phyloP scores from a whole-genome alignment of 1,140 invertebrate genomes.

The Matsumurasca onukii region DNA sequence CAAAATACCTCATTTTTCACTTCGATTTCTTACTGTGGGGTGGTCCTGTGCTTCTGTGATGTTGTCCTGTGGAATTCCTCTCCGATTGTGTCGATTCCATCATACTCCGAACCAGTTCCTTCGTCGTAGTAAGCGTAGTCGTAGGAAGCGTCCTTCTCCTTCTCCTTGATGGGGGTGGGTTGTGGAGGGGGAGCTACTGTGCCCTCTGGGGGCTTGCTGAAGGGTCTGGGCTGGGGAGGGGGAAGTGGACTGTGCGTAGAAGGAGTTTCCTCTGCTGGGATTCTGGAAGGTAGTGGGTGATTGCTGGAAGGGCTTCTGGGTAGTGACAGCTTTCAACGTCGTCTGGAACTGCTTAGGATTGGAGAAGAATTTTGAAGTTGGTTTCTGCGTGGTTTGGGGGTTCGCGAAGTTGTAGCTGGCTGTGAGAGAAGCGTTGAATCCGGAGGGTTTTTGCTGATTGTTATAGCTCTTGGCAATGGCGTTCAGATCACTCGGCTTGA shows the following conservation, averaged over 20 bases:
- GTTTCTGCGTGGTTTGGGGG: conserved; percentile 24
- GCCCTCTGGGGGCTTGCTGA: conserved; percentile 2
- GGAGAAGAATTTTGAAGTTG: conserved; percentile 18
- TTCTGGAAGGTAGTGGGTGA: conserved; percentile 3
- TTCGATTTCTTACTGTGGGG: conserved; percentile 3
- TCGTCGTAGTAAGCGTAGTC: conserved; percentile 45
- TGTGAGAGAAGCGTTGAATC: conserved; percentile 40
- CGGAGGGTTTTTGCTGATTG: conserved; percentile 34
- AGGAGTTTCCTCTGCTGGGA: conserved; percentile 17
- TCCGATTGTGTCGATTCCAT: conserved; percentile 39
- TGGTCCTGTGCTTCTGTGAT: conserved; percentile 29
- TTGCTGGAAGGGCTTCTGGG: conserved; percentile 14
- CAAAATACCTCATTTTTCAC: neutral
- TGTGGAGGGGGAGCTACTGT: conserved; percentile 13
- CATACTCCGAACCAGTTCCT: conserved; percentile 40
- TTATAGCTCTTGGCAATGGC: conserved; percentile 37
- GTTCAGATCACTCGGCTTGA: conserved; percentile 42
- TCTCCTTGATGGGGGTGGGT: conserved; percentile 23
- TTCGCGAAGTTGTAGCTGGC: conserved; percentile 39
- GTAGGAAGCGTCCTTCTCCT: conserved; percentile 39
- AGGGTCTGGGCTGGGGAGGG: conserved; percentile 29
- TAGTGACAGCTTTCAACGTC: conserved; percentile 23
- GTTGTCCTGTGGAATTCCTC: conserved; percentile 42
- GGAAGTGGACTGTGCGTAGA: neutral
- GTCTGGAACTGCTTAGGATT: conserved; percentile 22